Conservation (phyloP, 2,888 invertebrate species). For the Harpalus rubripes region DNA sequence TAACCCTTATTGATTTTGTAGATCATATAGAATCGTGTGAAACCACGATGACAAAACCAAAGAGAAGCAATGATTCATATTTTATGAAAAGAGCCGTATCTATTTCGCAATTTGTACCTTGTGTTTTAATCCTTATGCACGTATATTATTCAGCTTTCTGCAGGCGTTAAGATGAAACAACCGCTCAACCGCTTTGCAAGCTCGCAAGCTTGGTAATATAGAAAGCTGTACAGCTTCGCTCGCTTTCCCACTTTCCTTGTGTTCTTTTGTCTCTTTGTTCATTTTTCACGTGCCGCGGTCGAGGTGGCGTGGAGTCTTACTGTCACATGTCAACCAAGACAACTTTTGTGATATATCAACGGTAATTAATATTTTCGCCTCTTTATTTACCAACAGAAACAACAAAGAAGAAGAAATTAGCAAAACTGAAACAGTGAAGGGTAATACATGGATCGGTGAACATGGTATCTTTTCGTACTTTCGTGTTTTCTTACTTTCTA, state of each 20-base stretch:
- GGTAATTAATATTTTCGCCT: conserved; percentile 62
- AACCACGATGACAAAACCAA: too few relatives aligned
- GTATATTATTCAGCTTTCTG: conserved; percentile 17
- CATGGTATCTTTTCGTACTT: too few relatives aligned
- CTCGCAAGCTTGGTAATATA: conserved; percentile 27
- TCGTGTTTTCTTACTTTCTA: too few relatives aligned
- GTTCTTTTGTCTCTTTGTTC: conserved; percentile 54
- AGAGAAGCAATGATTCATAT: not conserved
- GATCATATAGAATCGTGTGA: too few relatives aligned
- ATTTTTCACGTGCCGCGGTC: conserved; percentile 55
- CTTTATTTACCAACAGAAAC: not conserved
- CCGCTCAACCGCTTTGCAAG: conserved; percentile 9
- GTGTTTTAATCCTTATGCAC: conserved; percentile 16
- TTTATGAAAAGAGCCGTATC: not conserved
- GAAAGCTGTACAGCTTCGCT: conserved; percentile 36
- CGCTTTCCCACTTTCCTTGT: conserved; percentile 28
- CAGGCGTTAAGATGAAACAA: conserved; percentile 47
- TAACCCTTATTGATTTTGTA: too few relatives aligned
- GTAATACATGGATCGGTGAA: too few relatives aligned
- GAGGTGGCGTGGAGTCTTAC: not conserved
- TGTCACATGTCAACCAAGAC: conserved; percentile 44
- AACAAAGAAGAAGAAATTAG: not conserved
- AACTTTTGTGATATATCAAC: conserved; percentile 55
- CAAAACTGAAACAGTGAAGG: not conserved
- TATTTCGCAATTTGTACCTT: not conserved